These are phyloP conservation scores for Gymnosoma rotundatum DNA, from an alignment of 2,888 invertebrate genomes.

Conservation along the genomic window DNA sequence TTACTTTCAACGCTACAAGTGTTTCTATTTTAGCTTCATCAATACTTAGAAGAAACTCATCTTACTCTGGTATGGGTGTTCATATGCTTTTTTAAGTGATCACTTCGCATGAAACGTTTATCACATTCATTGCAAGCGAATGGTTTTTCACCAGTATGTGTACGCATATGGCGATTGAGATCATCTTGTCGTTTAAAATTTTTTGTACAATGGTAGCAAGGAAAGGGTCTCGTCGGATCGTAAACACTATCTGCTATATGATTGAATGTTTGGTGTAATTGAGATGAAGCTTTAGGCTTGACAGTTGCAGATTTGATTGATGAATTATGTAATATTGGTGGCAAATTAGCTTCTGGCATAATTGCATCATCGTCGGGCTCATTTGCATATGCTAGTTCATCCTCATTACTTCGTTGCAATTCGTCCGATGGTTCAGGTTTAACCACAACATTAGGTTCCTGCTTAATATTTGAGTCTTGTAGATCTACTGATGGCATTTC, in stretches of 20 bases:
- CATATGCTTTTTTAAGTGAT: constrained; percentile 80
- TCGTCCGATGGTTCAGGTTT: constrained; percentile 30
- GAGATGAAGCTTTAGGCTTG: background rate
- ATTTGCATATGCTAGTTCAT: constrained; percentile 27
- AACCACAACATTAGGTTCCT: background rate
- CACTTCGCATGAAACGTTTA: constrained; percentile 78
- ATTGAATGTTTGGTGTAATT: constrained; percentile 4
- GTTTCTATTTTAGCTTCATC: background rate
- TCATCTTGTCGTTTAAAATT: constrained; percentile 79
- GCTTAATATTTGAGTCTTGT: background rate
- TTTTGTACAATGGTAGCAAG: constrained; percentile 76
- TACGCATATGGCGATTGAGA: constrained; percentile 79
- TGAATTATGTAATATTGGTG: constrained; percentile 49
- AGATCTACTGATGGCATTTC: background rate
- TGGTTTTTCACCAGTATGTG: constrained; percentile 79
- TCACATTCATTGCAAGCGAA: constrained; percentile 77
- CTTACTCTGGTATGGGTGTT: constrained; percentile 77
- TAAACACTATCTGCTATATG: constrained; percentile 44
- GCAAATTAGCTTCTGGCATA: constrained; percentile 71
- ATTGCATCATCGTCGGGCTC: constrained; percentile 69
- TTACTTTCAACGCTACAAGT: background rate
- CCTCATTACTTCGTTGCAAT: background rate
- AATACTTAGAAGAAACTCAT: constrained; percentile 54
- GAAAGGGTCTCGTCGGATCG: constrained; percentile 75
- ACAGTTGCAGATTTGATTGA: background rate